Evolutionary conservation across 2,113 vertebrate species (phyloP), one percentile per base, ranked within the genome.

Genomic region (Notothenia rossii): DNA sequence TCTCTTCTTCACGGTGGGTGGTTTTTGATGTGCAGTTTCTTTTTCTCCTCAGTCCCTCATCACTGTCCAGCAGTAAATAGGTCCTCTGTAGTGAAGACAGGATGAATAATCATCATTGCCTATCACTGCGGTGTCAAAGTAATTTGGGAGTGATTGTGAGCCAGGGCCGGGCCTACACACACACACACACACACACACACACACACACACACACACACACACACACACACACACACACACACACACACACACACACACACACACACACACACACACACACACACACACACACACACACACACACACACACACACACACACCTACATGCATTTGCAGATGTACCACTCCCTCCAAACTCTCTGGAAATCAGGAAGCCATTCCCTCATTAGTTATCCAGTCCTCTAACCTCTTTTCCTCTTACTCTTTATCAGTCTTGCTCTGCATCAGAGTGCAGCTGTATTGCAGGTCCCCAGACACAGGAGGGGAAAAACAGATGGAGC

Each of bases 101-200:
- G 76, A 79, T 90, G 92, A 93, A 88, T 88, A 77, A 90, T 82
- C 85, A 13, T 86, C 88, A 92, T 91, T 92, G 86, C 86, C 85
- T 89, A 80, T 94, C 86, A 86, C 82, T 72, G 78, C 53, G 56
- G 89, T 86, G 90, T 93, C 86, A 80, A 75, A 93, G 90, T 90
- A 68, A 91, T 93, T 94, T 74, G 74, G 86, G 81, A 67, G 65
- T n/a, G 20, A 79, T 82, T 88, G 85, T 82, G 83, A 84, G 79
- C 64, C 69, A 71, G 40, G 65, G 58, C 71, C 58, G 14, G 18
- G 71, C 67, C 76, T 48, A 1, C n/a, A 17, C 56, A 22, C 74
- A 51, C 70, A 25, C 61, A 64, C 58, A 14, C 65, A 58, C 56
- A 50, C 66, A 50, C 60, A 67, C 66, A 75, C 69, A 50, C 25